Evolutionary conservation across 2,113 vertebrate species (phyloP), one percentile per base, ranked within the genome.

Genomic region (Rhynchomys soricoides): DNA sequence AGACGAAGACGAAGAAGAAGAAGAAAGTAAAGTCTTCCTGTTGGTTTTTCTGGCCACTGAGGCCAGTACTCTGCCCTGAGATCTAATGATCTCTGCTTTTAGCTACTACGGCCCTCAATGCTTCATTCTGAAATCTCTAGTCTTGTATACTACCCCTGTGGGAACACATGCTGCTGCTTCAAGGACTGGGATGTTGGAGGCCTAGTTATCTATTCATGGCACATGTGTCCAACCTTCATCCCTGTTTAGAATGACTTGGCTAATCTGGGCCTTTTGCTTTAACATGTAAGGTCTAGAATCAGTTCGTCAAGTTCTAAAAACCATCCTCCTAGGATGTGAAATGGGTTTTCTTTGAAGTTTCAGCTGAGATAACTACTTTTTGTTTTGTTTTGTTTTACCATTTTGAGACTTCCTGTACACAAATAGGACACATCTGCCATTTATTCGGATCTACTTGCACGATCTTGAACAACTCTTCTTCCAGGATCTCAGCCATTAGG

Each of bases 341-440:
- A 70, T 75, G 4, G 43, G 31, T 89, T 96, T 96, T 73, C 43
- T 96, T 91, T 55, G 68, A 90, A 86, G 90, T 96, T 91, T 86
- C 29, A 78, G 37, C 43, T 59, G 45, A 93, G 34, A 62, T 59
- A 74, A 59, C 55, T 88, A n/a, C 45, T 37, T 45, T 77, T 93
- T n/a, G n/a, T 71, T 70, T 37, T n/a, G n/a, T n/a, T 68, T 68
- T 15, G 15, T 71, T 71, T 94, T 87, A 79, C 55, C 43, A 81
- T 48, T 40, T 52, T 77, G 85, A 89, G 89, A 75, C n/a, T 89
- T 81, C 87, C 40, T 74, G 48, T 29, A 4, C 66, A 48, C 34
- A 75, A 52, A 82, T 31, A 85, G 16, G 22, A 52, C 40, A 34
- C 11, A 75, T 40, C n/a, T 94, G 40, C 22, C 73, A 29, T 74